Conservation (phyloP, 1,140 invertebrate genomes). For the Cotesia typhae region DNA sequence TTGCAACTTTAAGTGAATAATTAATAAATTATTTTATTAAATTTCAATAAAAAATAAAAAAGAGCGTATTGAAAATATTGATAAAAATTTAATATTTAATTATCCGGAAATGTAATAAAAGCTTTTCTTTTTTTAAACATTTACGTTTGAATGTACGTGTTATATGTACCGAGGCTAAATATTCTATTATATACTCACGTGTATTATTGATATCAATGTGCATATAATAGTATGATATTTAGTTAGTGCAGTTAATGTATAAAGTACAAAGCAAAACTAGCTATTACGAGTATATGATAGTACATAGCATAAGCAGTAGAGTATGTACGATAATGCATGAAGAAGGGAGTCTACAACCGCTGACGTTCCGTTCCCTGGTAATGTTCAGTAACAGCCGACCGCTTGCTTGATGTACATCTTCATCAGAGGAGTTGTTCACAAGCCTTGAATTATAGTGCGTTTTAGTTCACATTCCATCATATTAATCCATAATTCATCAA, state of each 20-base stretch:
- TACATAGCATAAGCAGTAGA: no score
- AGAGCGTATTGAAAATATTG: no score
- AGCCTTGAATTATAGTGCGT: constrained; percentile 8
- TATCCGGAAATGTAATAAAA: no score
- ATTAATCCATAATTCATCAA: neutral
- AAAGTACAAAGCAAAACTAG: neutral
- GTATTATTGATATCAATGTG: no score
- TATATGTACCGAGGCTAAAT: no score
- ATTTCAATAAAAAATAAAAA: neutral
- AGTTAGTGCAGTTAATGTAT: no score
- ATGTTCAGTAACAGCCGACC: constrained; percentile 27
- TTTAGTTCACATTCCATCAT: constrained; percentile 15
- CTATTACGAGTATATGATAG: constrained; percentile 15
- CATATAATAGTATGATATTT: no score
- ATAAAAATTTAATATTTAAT: no score
- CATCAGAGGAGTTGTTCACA: neutral
- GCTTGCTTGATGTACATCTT: constrained; percentile 25
- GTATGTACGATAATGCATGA: neutral
- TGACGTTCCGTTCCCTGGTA: constrained; percentile 19
- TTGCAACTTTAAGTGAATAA: no score
- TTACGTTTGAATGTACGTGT: no score
- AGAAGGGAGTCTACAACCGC: constrained; percentile 22
- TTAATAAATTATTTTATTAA: neutral
- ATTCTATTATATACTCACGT: no score
- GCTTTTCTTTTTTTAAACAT: no score